Evolutionary conservation across 37 sponge, comb jelly and placozoan genomes (phyloP).

Genomic region (Axinella damicornis): DNA sequence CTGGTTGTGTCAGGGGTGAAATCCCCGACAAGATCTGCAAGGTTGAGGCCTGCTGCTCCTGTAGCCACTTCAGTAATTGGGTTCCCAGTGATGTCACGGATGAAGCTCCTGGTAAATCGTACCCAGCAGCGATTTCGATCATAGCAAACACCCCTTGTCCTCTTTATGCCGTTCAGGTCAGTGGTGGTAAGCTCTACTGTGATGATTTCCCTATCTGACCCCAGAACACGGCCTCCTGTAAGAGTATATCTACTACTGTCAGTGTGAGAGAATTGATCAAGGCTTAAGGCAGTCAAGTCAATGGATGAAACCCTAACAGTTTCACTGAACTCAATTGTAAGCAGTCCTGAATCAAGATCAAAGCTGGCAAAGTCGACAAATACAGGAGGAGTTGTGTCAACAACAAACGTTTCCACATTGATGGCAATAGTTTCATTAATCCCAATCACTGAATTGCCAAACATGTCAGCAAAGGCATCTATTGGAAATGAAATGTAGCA

Average conservation of each 20-base stretch:
- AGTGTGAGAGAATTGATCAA: constrained; percentile 29
- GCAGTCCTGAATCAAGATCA: constrained; percentile 77
- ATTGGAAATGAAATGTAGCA: constrained; percentile 73
- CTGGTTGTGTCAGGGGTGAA: constrained; percentile 81
- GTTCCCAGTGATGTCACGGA: constrained; percentile 77
- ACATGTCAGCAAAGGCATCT: constrained; percentile 55
- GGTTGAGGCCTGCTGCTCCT: not conserved
- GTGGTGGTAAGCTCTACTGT: constrained; percentile 59
- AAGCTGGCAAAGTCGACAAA: constrained; percentile 67
- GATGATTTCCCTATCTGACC: constrained; percentile 64
- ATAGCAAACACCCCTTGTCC: constrained; percentile 57
- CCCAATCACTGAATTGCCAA: constrained; percentile 37
- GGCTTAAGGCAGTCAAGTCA: constrained; percentile 51
- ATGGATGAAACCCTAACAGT: constrained; percentile 64
- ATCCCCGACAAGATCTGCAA: not conserved
- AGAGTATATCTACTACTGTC: constrained; percentile 53
- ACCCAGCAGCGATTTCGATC: constrained; percentile 63
- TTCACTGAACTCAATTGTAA: constrained; percentile 65
- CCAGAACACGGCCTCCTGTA: constrained; percentile 44
- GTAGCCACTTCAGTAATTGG: constrained; percentile 22
- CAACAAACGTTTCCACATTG: constrained; percentile 37
- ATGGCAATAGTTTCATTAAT: constrained; percentile 27
- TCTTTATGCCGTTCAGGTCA: constrained; percentile 84
- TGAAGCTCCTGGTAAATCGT: constrained; percentile 53
- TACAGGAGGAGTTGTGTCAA: constrained; percentile 57